Evolutionary conservation across 2,888 invertebrate genomes (phyloP).

Genomic region (Rhopalosiphum nymphaeae): DNA sequence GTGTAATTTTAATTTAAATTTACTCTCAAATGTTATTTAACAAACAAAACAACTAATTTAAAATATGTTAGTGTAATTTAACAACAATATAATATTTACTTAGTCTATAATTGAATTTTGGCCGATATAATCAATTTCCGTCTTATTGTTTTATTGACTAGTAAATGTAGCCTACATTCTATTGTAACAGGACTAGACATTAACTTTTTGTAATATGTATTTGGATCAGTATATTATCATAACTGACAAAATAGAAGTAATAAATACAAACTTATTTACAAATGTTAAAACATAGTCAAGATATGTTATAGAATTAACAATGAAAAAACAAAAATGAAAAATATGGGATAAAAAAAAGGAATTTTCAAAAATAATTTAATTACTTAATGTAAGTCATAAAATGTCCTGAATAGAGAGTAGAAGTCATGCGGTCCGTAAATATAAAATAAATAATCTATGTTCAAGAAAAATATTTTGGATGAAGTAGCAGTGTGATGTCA

Average conservation of each 20-base stretch:
- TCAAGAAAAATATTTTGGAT: conserved; percentile 16
- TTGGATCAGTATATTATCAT: conserved; percentile 22
- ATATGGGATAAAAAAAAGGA: not conserved
- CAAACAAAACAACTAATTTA: conserved; percentile 57
- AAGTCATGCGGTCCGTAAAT: conserved; percentile 41
- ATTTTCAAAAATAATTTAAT: conserved; percentile 12
- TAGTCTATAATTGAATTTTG: conserved; percentile 55
- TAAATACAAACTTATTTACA: conserved; percentile 55
- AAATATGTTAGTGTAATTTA: conserved; percentile 58
- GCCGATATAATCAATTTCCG: conserved; percentile 57
- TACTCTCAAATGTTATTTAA: conserved; percentile 56
- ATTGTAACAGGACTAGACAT: conserved; percentile 57
- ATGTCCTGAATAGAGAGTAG: conserved; percentile 42
- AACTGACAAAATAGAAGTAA: conserved; percentile 41
- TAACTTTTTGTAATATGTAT: conserved; percentile 42
- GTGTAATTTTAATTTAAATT: conserved; percentile 45
- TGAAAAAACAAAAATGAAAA: conserved; percentile 4
- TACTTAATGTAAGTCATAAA: conserved; percentile 43
- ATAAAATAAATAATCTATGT: conserved; percentile 14
- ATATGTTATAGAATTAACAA: conserved; percentile 40
- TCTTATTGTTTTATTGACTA: conserved; percentile 63
- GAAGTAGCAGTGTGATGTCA: conserved; percentile 48
- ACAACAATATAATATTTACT: conserved; percentile 60
- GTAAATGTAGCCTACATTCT: conserved; percentile 53
- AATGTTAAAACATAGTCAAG: conserved; percentile 32